Conservation (phyloP, 2,888 invertebrate species). For the Tridacna gigas region DNA sequence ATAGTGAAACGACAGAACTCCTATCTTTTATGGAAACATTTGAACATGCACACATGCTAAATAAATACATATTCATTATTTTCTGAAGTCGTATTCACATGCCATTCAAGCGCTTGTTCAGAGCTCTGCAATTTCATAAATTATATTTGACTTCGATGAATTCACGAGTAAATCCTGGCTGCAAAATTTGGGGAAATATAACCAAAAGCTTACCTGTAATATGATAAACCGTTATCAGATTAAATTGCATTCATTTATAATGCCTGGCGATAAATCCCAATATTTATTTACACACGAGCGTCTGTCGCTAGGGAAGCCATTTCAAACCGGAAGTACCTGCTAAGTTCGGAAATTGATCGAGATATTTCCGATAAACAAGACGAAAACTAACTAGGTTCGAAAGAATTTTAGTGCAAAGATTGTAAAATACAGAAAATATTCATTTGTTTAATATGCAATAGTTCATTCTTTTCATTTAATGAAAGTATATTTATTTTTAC, state of each 20-base stretch:
- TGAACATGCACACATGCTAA: no score
- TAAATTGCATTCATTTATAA: neutral
- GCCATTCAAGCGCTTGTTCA: neutral
- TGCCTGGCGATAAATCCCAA: neutral
- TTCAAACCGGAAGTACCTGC: conserved; percentile 53
- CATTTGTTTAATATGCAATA: no score
- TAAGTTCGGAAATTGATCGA: no score
- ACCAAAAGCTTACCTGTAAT: neutral
- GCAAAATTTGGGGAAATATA: neutral
- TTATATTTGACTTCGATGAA: neutral
- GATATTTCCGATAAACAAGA: no score
- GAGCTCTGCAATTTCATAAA: neutral
- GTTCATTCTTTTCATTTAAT: no score
- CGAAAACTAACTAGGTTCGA: no score
- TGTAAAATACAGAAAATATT: no score
- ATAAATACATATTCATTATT: neutral
- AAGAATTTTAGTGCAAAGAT: no score
- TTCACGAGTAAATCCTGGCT: neutral
- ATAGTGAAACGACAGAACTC: no score
- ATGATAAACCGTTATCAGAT: conserved; percentile 10
- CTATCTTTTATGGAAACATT: no score
- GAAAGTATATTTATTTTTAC: no score
- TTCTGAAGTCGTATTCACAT: neutral
- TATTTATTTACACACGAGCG: conserved; percentile 68
- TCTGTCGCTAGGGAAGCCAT: conserved; percentile 79